A percentile compares a stretch with the other conserved stretches of the same genome.
phyloP scores from a whole-genome alignment of 2,113 vertebrate species.

The Smithornis capensis region DNA sequence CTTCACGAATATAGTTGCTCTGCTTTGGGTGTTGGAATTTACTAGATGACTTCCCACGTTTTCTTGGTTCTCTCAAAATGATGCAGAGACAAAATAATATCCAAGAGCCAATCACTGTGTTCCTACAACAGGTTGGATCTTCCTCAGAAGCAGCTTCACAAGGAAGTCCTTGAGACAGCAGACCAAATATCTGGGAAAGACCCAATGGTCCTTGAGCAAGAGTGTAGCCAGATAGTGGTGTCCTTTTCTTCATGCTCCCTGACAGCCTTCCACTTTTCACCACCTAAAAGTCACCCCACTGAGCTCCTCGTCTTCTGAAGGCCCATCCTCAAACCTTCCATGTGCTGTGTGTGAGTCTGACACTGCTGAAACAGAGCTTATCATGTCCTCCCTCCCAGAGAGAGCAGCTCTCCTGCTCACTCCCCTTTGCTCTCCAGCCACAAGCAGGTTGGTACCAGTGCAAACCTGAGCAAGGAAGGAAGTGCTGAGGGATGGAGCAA shows the following conservation, averaged over 20 bases:
- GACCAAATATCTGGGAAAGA: neutral
- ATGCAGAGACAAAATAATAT: neutral
- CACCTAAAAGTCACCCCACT: neutral
- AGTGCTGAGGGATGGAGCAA: neutral
- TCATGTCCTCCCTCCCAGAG: neutral
- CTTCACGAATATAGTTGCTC: neutral
- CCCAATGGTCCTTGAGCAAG: neutral
- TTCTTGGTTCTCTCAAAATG: neutral
- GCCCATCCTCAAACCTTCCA: neutral
- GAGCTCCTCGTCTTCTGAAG: neutral
- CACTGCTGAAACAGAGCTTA: neutral
- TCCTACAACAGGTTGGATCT: neutral
- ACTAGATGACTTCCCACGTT: neutral
- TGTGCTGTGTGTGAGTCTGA: fast-evolving
- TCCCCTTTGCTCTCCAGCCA: neutral
- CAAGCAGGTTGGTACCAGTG: too few species aligned
- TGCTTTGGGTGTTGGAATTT: neutral
- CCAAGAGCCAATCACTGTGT: neutral
- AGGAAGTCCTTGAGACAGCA: neutral
- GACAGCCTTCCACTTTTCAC: neutral
- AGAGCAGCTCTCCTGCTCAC: neutral
- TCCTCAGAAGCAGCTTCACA: neutral
- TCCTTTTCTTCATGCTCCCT: neutral
- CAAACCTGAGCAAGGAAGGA: neutral
- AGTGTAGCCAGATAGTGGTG: neutral